phyloP scores from a whole-genome alignment of 2,113 vertebrate species.

The Microtus pennsylvanicus region DNA sequence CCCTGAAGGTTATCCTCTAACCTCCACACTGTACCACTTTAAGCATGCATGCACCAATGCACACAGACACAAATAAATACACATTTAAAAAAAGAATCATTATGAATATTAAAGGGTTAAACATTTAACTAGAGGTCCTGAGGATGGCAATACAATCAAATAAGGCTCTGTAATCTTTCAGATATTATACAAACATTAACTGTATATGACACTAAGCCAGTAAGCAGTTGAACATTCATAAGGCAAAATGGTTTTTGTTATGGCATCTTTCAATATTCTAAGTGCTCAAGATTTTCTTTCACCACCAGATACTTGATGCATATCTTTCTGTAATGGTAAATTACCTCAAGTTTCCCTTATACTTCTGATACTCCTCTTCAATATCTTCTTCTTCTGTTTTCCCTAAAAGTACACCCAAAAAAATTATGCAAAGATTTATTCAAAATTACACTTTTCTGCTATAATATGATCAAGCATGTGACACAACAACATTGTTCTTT shows the following conservation, averaged over 20 bases:
- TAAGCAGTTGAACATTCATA: not conserved
- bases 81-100: not conserved
- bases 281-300: not conserved
- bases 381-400: slow-evolving; percentile 1
- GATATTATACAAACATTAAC: not conserved
- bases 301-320: too few species aligned
- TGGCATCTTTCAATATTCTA: not conserved
- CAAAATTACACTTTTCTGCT: not conserved
- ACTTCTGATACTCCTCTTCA: not conserved
- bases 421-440: not conserved
- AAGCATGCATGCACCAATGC: not conserved
- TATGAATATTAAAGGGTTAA: not conserved
- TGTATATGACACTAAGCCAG: not conserved
- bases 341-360: not conserved
- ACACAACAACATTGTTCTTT: not conserved
- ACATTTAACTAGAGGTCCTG: not conserved
- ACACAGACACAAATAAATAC: not conserved
- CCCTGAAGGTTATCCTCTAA: not conserved
- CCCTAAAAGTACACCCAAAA: not conserved
- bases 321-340: not conserved
- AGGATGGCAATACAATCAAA: not conserved
- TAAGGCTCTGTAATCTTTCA: not conserved
- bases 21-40: too few species aligned
- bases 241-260: not conserved
- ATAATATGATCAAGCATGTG: not conserved